Percentiles rank a stretch among this genome's conserved stretches.
Evolutionary conservation across 1,140 invertebrate genomes (phyloP).

Genomic region (Ceratitis capitata): DNA sequence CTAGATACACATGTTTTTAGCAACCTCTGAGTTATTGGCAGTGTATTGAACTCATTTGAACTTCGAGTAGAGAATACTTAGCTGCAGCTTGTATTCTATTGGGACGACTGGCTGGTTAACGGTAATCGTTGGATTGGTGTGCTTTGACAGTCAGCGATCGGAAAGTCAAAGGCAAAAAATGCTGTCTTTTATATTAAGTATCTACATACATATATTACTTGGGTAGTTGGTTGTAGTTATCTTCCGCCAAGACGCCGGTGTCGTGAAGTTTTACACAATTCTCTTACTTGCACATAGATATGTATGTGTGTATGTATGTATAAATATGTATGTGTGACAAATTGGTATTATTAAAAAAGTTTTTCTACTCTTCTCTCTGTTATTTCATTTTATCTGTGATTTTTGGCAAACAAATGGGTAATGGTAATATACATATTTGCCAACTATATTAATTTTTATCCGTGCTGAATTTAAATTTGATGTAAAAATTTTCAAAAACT

Average conservation of each 20-base stretch:
- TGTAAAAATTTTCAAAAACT: no score
- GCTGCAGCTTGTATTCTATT: neutral
- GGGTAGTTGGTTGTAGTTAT: no score
- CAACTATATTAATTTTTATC: neutral
- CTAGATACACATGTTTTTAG: no score
- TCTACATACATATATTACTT: neutral
- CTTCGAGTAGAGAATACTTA: neutral
- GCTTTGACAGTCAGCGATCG: constrained; percentile 2
- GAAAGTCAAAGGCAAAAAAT: neutral
- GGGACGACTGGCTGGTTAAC: neutral
- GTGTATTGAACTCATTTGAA: constrained; percentile 32
- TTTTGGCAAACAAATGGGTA: neutral
- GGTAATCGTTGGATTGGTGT: neutral
- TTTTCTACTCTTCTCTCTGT: neutral
- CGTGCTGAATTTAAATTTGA: no score
- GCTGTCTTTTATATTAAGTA: neutral
- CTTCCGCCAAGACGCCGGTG: neutral
- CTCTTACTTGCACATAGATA: no score
- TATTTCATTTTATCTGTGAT: neutral
- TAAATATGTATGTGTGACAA: neutral
- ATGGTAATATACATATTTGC: neutral
- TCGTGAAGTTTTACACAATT: neutral
- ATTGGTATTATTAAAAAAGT: constrained; percentile 6
- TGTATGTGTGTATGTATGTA: no score
- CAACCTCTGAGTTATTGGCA: neutral